Percentiles rank a stretch among this genome's conserved stretches.
phyloP scores from a whole-genome alignment of 2,888 invertebrate species.

The Lissocephala sabroskyi region DNA sequence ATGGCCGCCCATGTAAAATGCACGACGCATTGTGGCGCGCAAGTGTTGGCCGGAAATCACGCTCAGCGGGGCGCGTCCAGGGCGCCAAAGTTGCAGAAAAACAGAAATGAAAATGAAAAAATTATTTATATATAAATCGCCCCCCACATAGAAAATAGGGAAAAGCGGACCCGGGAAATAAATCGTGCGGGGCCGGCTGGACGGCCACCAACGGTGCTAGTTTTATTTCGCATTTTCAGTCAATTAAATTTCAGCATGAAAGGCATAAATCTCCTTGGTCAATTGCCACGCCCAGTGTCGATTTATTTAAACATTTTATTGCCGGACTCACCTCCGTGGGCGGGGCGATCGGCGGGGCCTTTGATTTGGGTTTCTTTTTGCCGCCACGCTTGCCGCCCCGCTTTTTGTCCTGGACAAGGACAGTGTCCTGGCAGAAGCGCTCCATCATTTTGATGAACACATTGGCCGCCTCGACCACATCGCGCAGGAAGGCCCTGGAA shows the following conservation, averaged over 20 bases:
- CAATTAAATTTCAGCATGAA: conserved; percentile 70
- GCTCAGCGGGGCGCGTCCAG: conserved; percentile 29
- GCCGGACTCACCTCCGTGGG: conserved; percentile 66
- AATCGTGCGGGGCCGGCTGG: too few species aligned
- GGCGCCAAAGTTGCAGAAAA: conserved; percentile 35
- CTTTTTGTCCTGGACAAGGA: conserved; percentile 80
- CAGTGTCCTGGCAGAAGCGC: conserved; percentile 76
- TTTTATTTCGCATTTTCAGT: conserved; percentile 56
- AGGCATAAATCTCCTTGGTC: conserved; percentile 61
- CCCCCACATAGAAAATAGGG: not conserved
- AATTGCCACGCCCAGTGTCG: conserved; percentile 31
- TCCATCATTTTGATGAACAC: conserved; percentile 93
- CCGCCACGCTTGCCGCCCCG: conserved; percentile 26
- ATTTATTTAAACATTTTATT: conserved; percentile 62
- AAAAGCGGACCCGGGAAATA: not conserved
- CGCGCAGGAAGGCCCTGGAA: conserved; percentile 84
- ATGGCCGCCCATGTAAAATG: conserved; percentile 26
- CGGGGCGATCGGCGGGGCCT: conserved; percentile 10
- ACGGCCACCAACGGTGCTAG: conserved; percentile 2
- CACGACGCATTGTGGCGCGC: not conserved
- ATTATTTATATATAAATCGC: not conserved
- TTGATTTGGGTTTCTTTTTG: conserved; percentile 47
- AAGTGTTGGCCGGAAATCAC: conserved; percentile 52
- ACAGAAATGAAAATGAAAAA: conserved; percentile 7
- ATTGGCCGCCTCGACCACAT: conserved; percentile 91